Evolutionary conservation across 2,888 invertebrate genomes (phyloP), one percentile per base, ranked within the genome.

Genomic region (Dynastes grantii): DNA sequence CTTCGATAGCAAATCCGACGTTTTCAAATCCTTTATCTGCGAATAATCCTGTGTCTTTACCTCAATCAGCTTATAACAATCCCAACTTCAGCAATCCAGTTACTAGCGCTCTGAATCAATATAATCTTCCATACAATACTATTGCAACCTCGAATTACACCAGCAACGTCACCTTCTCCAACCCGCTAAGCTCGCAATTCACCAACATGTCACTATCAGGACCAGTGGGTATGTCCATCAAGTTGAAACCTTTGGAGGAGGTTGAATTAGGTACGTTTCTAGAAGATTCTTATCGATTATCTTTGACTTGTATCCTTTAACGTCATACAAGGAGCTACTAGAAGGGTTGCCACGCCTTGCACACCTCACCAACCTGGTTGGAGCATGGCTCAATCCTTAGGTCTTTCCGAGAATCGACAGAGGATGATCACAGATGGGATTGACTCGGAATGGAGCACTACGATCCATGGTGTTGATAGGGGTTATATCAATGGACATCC

Each of bases 171-270:
- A 93, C 92, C 2, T 94, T 94, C 84, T 92, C 93, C 79, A 93
- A 94, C 85, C 94, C 94, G 22, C 88, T 94, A 80, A 89, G 83
- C 89, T 92, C 83, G 86, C 92, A 87, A 89, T 91, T 85, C 88
- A 94, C 87, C 90, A 92, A 88, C 88, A 90, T 89, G 83, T 85
- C 87, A 4, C 76, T 87, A 11, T 79, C 82, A 55, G 86, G 89
- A 88, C 80, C 91, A 89, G 92, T 87, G 82, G 89, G 90, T 45
- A 92, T 92, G 90, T 91, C 90, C 82, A 91, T 92, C 84, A 94
- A 94, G 88, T 89, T 94, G 88, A 94, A 94, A 88, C 92, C 93
- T 80, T 89, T 94, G 87, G 94, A 94, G 84, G 94, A 94, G 86
- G 92, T 94, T 81, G 94, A 94, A 84, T 90, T 94, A 81, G 93